Base-by-base conservation (phyloP, 92 coral and sea anemone genomes). In the Blastomussa wellsi region DNA sequence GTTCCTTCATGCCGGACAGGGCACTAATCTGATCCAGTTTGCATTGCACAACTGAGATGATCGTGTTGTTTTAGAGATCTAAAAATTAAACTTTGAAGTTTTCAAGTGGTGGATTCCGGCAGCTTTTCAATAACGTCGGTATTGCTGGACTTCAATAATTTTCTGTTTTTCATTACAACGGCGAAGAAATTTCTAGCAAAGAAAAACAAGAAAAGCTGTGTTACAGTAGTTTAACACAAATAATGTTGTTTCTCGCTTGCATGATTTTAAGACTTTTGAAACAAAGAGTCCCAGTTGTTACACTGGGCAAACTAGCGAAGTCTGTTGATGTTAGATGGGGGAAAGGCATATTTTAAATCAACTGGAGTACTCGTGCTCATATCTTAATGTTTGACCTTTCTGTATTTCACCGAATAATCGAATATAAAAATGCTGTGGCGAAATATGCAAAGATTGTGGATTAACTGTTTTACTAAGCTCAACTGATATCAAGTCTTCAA, bases 21-120 rank as follows among this genome's bases (percentile, higher is more conserved):
- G 19, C 44, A 7, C 11, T 26, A 7, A 32, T 68, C 74, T 22
- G 24, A 20, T 31, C 39, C 24, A 32, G 74, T 68, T 68, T 31
- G 74, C 41, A 31, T 67, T 67, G 38, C 20, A 31, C 62, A 55
- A 15, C n/a, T 55, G 28, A 5, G 62, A 17, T 26, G 26, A 22
- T 24, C 9, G 65, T 24, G 65, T 57, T 57, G 74, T 32, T 32
- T 32, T 32, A 37, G 75, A 70, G 44, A 70, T 36, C 75, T 70
- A 53, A 41, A 35, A 53, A 77, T 77, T 76, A 44, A 24, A 70
- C 26, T 31, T 28, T 76, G 44, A 19, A 37, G 55, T 19, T 39
- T 52, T 79, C 73, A 62, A 66, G 74, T 80, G 75, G 68, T 57
- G 10, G 29, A 55, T 52, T 52, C 68, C 32, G 29, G 80, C n/a